Evolutionary conservation across 2,797 vertebrate genomes (phyloP).

Genomic region (Brotula barbata): DNA sequence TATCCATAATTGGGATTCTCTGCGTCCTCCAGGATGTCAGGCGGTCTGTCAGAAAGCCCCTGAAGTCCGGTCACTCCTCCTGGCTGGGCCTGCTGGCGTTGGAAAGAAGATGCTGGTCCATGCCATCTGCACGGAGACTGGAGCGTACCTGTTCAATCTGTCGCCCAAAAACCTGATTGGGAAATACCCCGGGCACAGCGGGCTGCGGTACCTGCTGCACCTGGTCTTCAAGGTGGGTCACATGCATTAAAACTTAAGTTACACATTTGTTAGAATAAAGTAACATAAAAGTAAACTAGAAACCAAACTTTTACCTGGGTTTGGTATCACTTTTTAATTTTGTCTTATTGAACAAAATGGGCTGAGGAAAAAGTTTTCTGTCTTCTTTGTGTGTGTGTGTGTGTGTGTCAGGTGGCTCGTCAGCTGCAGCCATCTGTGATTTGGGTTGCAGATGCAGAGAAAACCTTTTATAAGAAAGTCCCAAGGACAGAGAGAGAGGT

Average conservation of each 20-base stretch:
- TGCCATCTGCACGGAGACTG: conserved; percentile 85
- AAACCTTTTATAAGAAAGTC: conserved; percentile 82
- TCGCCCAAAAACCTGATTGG: conserved; percentile 74
- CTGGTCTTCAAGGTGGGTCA: conserved; percentile 82
- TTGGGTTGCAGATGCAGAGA: conserved; percentile 86
- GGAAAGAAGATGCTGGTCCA: conserved; percentile 89
- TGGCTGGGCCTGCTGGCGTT: conserved; percentile 82
- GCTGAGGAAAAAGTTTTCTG: too few species aligned
- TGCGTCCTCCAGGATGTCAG: conserved; percentile 77
- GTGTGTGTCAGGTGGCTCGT: conserved; percentile 80
- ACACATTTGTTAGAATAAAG: too few species aligned
- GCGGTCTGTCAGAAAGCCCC: conserved; percentile 82
- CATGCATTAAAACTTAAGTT: too few species aligned
- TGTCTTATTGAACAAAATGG: too few species aligned
- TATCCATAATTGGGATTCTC: too few species aligned
- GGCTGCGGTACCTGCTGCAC: conserved; percentile 81
- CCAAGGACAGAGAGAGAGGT: conserved; percentile 75
- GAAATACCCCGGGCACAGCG: conserved; percentile 78
- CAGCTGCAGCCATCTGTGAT: conserved; percentile 85
- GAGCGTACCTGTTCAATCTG: conserved; percentile 87
- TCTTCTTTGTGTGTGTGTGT: conserved; percentile 6
- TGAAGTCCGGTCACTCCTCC: conserved; percentile 78
- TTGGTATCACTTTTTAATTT: too few species aligned
- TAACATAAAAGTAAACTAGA: too few species aligned
- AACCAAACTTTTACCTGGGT: too few species aligned